Conservation (phyloP, 2,888 invertebrate species). For the Dastarcus helophoroides region DNA sequence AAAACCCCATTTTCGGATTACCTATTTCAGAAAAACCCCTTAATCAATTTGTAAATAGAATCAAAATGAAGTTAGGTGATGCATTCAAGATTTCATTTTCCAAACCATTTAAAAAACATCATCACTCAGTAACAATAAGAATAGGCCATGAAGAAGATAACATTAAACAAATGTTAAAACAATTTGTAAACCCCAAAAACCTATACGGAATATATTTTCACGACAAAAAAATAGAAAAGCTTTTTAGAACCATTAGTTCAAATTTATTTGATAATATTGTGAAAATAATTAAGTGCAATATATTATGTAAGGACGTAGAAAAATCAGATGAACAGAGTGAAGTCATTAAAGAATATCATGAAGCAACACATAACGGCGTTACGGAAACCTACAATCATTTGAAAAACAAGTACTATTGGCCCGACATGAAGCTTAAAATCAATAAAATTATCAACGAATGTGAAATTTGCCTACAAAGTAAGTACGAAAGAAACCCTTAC, state of each 20-base stretch:
- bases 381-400: slow-evolving; percentile 6
- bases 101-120: slow-evolving; percentile 13
- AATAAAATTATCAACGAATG: slow-evolving; percentile 8
- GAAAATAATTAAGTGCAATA: slow-evolving; percentile 6
- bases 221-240: slow-evolving; percentile 2
- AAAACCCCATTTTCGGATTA: slow-evolving; percentile 10
- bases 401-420: slow-evolving; percentile 8
- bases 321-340: slow-evolving; percentile 6
- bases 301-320: slow-evolving; percentile 7
- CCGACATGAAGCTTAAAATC: slow-evolving; percentile 6
- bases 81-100: slow-evolving; percentile 7
- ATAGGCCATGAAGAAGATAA: slow-evolving; percentile 10
- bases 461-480: slow-evolving; percentile 7
- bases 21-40: slow-evolving; percentile 14
- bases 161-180: slow-evolving; percentile 10
- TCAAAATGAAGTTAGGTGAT: slow-evolving; percentile 10
- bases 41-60: slow-evolving; percentile 11
- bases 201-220: slow-evolving; percentile 8
- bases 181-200: slow-evolving; percentile 7
- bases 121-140: slow-evolving; percentile 9
- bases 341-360: slow-evolving; percentile 7
- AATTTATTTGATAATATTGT: slow-evolving; percentile 5
- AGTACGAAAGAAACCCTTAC: slow-evolving; percentile 9
- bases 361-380: slow-evolving; percentile 6
- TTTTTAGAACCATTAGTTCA: slow-evolving; percentile 2